These are phyloP conservation scores for Himalopsyche kuldschensis DNA, from an alignment of 2,888 invertebrate genomes.

Conservation along the genomic window DNA sequence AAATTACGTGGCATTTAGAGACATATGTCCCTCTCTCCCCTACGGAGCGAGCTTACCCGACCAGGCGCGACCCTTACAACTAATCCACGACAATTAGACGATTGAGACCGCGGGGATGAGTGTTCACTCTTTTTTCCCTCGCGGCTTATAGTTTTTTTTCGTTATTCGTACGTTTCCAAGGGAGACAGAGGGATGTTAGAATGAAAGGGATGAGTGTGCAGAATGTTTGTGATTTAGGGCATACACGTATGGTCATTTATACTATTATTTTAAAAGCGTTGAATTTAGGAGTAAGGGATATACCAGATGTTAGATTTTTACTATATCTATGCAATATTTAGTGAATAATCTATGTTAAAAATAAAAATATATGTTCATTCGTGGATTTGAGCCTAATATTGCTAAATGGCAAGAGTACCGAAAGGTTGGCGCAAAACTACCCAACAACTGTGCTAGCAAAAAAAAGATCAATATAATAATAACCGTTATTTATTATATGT, in stretches of 20 bases:
- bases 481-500: too few species aligned
- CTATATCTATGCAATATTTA: too few species aligned
- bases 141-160: background rate
- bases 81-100: conserved; percentile 39
- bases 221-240: background rate
- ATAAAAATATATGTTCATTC: too few species aligned
- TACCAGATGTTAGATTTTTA: too few species aligned
- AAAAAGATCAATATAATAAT: too few species aligned
- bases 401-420: too few species aligned
- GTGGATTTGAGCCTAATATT: too few species aligned
- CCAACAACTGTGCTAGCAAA: too few species aligned
- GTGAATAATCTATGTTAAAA: too few species aligned
- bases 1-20: background rate
- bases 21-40: background rate
- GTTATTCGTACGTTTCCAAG: background rate
- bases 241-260: background rate
- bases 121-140: conserved; percentile 4
- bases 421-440: too few species aligned
- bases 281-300: too few species aligned
- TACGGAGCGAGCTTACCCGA: conserved; percentile 4
- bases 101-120: conserved; percentile 12
- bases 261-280: too few species aligned
- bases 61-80: conserved; percentile 25
- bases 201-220: background rate
- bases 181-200: background rate